Conservation (phyloP, 2,888 invertebrate species). For the Pachycephus smyrnensis region DNA sequence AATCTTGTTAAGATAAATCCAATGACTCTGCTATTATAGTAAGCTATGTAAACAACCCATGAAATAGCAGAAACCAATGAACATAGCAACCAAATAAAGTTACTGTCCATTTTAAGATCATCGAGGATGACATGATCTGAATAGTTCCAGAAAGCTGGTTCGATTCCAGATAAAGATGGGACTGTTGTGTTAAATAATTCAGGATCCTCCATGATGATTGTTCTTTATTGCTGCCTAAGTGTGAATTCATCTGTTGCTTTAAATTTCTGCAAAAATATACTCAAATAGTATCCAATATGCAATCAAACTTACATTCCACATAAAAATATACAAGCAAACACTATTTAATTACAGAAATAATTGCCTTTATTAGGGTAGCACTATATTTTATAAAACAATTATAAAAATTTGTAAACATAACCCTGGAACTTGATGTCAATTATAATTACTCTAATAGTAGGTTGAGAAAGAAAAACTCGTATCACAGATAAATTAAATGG, state of each 20-base stretch:
- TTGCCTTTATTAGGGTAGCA: too few species aligned
- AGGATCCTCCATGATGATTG: background rate
- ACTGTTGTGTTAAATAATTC: conserved; percentile 30
- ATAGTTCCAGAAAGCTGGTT: conserved; percentile 72
- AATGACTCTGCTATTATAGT: conserved; percentile 93
- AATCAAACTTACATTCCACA: background rate
- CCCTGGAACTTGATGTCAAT: background rate
- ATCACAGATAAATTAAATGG: background rate
- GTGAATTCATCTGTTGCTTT: background rate
- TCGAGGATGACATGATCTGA: conserved; percentile 73
- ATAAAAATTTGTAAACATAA: background rate
- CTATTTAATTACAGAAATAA: too few species aligned
- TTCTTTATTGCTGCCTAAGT: background rate
- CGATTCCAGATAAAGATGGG: conserved; percentile 52
- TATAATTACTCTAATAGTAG: background rate
- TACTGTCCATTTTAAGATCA: conserved; percentile 83
- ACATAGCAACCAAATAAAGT: conserved; percentile 80
- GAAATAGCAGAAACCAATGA: conserved; percentile 85
- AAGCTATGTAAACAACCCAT: conserved; percentile 95
- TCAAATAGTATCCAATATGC: background rate
- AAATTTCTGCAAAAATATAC: background rate
- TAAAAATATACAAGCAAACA: background rate
- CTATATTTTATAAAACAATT: too few species aligned
- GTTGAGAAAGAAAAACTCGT: background rate
- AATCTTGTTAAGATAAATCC: conserved; percentile 91